Evolutionary conservation across 1,140 invertebrate species (phyloP), one percentile per base, ranked within the genome.

Genomic region (Trissolcus basalis): DNA sequence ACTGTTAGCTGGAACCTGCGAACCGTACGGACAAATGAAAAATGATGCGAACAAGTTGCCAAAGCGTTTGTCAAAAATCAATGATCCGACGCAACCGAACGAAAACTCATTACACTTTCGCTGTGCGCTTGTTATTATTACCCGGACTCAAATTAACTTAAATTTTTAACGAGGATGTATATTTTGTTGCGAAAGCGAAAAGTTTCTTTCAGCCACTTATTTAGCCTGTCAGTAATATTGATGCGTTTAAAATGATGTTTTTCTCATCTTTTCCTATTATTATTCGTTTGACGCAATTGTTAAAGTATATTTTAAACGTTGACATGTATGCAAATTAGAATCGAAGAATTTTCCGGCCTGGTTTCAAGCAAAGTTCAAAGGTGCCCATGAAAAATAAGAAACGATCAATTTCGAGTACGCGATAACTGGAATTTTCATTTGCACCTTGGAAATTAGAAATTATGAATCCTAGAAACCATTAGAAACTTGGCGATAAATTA

Each of bases 151-250:
- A 61, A 54, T 59, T 35, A 35, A 39, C 14, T 71, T 44, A 10
- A 45, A 68, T 68, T 47, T 43, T 16, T 1, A 48, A 27, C 39
- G 19, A 27, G 19, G 2, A 13, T 33, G 35, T 35, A 61, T 68
- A 56, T 47, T 68, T 51, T 27, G 32, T 53, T 41, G 36, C 49
- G 65, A 69, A 69, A 69, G 65, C 43, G 9, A 13, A 32, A 51
- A 33, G 48, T 39, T 36, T 44, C 50, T 13, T 49, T 7, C 0
- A 16, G 43, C 9, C 27, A 49, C 13, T 51, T 32, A 14, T 33
- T 33, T 44, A 11, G 9, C 36, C 36, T n/a, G 44, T 15, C 47
- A 32, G 50, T 43, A 14, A 60, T 39, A 27, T 15, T 10, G 10
- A 39, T 9, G 9, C 9, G 3, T 39, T 39, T 9, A 39, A 9